Percentiles rank a stretch among this genome's conserved stretches.
phyloP scores from a whole-genome alignment of 2,888 invertebrate species.

The Ornithoptera priamus region DNA sequence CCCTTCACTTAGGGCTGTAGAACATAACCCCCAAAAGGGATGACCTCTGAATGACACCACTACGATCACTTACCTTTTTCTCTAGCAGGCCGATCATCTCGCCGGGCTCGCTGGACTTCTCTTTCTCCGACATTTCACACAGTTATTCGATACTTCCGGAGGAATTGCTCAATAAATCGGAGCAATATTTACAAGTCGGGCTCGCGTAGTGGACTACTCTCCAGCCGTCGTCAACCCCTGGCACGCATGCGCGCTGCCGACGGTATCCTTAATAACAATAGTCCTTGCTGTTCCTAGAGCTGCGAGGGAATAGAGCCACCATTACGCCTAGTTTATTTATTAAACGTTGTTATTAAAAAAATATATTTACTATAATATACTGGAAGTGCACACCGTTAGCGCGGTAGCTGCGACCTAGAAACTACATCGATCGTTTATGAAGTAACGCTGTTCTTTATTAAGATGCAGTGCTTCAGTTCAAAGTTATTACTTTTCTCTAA shows the following conservation, averaged over 20 bases:
- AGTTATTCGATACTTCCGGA: constrained; percentile 7
- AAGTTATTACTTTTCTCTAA: no score
- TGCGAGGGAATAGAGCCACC: constrained; percentile 21
- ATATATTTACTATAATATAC: background rate
- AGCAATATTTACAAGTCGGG: constrained; percentile 27
- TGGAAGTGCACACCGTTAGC: no score
- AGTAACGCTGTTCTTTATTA: background rate
- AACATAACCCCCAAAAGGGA: constrained; percentile 34
- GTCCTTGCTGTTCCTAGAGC: constrained; percentile 18
- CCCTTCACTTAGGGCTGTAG: constrained; percentile 28
- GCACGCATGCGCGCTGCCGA: constrained; percentile 23
- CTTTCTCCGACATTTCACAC: constrained; percentile 53
- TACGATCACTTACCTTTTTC: constrained; percentile 61
- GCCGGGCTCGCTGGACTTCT: constrained; percentile 45
- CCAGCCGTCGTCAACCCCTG: constrained; percentile 13
- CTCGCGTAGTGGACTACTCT: constrained; percentile 27
- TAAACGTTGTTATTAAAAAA: no score
- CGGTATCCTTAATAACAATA: constrained; percentile 18
- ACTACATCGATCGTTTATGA: background rate
- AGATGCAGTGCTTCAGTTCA: no score
- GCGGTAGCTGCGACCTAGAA: no score
- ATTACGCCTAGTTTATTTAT: background rate
- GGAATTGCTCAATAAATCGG: constrained; percentile 17
- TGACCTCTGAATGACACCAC: constrained; percentile 56
- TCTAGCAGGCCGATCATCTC: constrained; percentile 67